phyloP scores from a whole-genome alignment of 2,797 vertebrate species.

The Oryzias sinensis region DNA sequence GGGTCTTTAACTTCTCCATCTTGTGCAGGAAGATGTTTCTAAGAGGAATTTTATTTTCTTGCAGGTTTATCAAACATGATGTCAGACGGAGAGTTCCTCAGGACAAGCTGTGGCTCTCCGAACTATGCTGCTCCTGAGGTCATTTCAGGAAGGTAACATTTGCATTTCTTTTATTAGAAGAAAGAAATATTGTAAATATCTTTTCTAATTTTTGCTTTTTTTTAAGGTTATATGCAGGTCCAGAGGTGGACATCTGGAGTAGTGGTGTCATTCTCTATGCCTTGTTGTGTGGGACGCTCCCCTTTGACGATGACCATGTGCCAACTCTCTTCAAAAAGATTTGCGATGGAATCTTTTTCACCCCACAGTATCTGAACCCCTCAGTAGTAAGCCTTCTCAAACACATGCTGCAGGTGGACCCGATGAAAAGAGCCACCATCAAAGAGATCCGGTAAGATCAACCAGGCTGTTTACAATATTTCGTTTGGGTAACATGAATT shows the following conservation, averaged over 20 bases:
- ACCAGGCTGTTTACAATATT: not conserved
- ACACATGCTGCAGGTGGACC: constrained; percentile 98
- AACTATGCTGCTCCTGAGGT: constrained; percentile 99
- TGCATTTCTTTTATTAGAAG: not conserved
- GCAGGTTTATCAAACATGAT: constrained; percentile 99
- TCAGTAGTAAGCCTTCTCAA: constrained; percentile 92
- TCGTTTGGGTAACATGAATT: not conserved
- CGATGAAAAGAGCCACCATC: constrained; percentile 98
- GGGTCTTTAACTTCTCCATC: not conserved
- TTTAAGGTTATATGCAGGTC: constrained; percentile 91
- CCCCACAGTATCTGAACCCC: constrained; percentile 94
- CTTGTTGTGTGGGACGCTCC: constrained; percentile 93
- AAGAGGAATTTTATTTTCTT: constrained; percentile 21
- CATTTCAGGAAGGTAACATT: constrained; percentile 95
- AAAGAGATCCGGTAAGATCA: constrained; percentile 90
- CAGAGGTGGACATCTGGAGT: constrained; percentile 99
- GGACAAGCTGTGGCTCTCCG: constrained; percentile 98
- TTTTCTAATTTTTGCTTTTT: not conserved
- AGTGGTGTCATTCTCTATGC: constrained; percentile 99
- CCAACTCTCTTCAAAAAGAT: constrained; percentile 99
- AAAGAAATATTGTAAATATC: not conserved
- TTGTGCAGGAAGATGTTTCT: not conserved
- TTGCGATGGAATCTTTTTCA: constrained; percentile 98
- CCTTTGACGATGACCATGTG: constrained; percentile 98
- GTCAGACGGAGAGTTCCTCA: constrained; percentile 98